Percentiles rank a stretch among this genome's conserved stretches.
phyloP scores from a whole-genome alignment of 1,140 invertebrate genomes.

The Scylla paramamosain region DNA sequence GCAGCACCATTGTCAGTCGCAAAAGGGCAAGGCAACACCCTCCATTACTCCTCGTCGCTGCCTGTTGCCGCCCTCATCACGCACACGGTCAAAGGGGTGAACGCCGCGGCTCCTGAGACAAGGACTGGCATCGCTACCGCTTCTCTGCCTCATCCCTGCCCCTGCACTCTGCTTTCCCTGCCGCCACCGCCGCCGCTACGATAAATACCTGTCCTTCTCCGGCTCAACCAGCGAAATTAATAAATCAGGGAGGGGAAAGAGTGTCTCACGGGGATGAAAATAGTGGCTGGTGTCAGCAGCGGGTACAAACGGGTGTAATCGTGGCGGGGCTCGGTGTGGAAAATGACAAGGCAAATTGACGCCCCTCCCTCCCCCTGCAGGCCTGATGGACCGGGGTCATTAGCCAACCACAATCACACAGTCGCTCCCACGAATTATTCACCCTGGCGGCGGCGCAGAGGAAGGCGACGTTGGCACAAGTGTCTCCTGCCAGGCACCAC shows the following conservation, averaged over 20 bases:
- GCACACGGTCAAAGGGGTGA: neutral
- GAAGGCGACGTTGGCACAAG: conserved; percentile 46
- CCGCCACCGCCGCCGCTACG: neutral
- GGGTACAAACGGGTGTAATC: conserved; percentile 29
- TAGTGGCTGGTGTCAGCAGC: conserved; percentile 2
- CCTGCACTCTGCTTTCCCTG: neutral
- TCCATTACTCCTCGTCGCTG: neutral
- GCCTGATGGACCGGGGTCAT: conserved; percentile 49
- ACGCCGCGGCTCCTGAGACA: neutral
- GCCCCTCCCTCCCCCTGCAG: neutral
- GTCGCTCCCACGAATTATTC: conserved; percentile 49
- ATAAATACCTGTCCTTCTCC: conserved; percentile 13
- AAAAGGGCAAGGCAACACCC: neutral
- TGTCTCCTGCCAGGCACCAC: conserved; percentile 42
- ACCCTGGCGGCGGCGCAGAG: conserved; percentile 34
- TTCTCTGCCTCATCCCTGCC: too few species aligned
- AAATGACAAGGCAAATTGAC: conserved; percentile 27
- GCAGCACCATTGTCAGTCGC: neutral
- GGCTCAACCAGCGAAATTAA: neutral
- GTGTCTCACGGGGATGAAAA: conserved; percentile 26
- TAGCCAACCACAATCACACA: conserved; percentile 55
- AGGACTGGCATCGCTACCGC: neutral
- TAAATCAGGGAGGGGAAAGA: neutral
- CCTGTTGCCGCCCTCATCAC: neutral
- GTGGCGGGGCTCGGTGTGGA: conserved; percentile 30